Conservation (phyloP, 2,888 invertebrate genomes). For the Nysson spinosus region DNA sequence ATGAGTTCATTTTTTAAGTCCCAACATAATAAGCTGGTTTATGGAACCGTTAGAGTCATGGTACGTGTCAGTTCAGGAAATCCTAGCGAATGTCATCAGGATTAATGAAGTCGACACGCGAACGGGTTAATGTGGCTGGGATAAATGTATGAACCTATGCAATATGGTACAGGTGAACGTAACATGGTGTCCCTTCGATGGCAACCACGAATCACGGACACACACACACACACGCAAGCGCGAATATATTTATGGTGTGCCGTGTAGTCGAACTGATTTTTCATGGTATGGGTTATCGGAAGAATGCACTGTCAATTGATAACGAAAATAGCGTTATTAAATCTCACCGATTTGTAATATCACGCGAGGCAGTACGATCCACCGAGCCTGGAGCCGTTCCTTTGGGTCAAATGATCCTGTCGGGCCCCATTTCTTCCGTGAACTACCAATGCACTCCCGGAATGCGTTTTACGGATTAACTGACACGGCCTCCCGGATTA, state of each 20-base stretch:
- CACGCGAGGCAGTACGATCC: constrained; percentile 66
- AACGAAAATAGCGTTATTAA: neutral
- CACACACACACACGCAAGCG: neutral
- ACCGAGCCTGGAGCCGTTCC: constrained; percentile 72
- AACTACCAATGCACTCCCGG: constrained; percentile 46
- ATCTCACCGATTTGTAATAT: constrained; percentile 66
- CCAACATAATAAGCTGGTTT: constrained; percentile 28
- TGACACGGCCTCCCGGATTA: neutral
- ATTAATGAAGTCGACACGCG: constrained; percentile 1
- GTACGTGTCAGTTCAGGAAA: constrained; percentile 37
- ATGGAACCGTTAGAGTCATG: constrained; percentile 17
- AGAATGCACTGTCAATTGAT: constrained; percentile 22
- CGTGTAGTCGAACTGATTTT: too few species aligned
- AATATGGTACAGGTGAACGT: constrained; percentile 55
- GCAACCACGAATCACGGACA: too few species aligned
- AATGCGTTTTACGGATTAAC: constrained; percentile 24
- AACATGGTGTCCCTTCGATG: constrained; percentile 49
- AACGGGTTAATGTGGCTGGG: too few species aligned
- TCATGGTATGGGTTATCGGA: too few species aligned
- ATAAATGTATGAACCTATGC: too few species aligned
- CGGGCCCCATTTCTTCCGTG: constrained; percentile 63
- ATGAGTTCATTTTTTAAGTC: constrained; percentile 15
- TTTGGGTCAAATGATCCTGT: constrained; percentile 73
- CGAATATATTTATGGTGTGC: neutral
- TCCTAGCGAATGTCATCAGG: constrained; percentile 33